These are phyloP conservation scores for Pseudopipra pipra DNA, from an alignment of 2,113 vertebrate genomes.

Conservation along the genomic window DNA sequence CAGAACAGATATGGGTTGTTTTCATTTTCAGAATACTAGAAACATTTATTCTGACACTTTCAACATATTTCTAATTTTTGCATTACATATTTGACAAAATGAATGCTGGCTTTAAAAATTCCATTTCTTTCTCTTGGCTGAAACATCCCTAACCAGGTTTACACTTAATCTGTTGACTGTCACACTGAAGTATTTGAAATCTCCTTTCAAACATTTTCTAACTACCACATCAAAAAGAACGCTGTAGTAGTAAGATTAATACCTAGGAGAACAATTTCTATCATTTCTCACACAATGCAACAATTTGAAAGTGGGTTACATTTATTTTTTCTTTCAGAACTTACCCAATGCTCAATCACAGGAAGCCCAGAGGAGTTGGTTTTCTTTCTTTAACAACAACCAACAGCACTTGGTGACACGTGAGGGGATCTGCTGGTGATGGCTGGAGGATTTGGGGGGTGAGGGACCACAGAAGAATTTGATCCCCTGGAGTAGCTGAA, in stretches of 20 bases:
- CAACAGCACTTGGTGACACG: background rate
- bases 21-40: background rate
- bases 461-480: background rate
- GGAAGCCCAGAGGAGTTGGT: background rate
- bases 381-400: background rate
- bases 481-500: background rate
- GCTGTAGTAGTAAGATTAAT: background rate
- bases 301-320: background rate
- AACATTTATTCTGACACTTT: background rate
- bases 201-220: background rate
- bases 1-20: background rate
- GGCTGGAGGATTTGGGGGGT: background rate
- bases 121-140: background rate
- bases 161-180: background rate
- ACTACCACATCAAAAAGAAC: background rate
- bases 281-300: background rate
- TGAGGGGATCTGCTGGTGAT: background rate
- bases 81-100: background rate
- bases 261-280: background rate
- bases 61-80: background rate
- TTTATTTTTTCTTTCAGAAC: background rate
- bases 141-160: background rate
- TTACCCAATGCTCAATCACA: background rate
- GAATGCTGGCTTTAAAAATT: background rate
- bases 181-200: background rate